phyloP scores from a whole-genome alignment of 2,888 invertebrate species.

The Eupelmus urozonus region DNA sequence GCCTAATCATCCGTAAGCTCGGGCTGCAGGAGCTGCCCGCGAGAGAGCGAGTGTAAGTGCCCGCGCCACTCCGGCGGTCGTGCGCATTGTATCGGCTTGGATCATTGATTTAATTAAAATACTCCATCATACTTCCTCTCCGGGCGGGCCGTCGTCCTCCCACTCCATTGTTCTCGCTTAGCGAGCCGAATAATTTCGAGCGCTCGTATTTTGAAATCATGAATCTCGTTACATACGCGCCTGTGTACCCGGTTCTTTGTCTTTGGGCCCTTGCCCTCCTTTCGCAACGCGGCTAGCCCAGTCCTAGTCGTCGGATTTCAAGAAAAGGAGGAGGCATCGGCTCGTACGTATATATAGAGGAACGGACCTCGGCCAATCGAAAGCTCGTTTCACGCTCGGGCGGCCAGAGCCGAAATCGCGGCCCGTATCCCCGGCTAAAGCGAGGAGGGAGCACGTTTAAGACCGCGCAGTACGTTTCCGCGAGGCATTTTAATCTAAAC shows the following conservation, averaged over 20 bases:
- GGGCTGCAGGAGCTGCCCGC: not conserved
- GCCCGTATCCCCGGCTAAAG: not conserved
- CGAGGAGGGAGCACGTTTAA: conserved; percentile 6
- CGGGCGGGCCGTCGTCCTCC: not conserved
- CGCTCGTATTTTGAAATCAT: conserved; percentile 43
- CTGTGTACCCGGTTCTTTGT: not conserved
- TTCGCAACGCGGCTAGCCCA: conserved; percentile 6
- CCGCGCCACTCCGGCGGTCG: not conserved
- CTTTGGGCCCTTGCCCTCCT: not conserved
- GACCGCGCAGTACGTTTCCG: conserved; percentile 57
- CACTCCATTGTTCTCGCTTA: conserved; percentile 26
- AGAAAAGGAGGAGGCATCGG: conserved; percentile 15
- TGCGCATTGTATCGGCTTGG: conserved; percentile 16
- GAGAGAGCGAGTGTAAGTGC: no score
- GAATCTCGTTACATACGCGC: conserved; percentile 33
- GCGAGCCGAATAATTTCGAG: conserved; percentile 33
- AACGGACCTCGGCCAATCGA: conserved; percentile 57
- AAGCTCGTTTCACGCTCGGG: conserved; percentile 66
- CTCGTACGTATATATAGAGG: conserved; percentile 10
- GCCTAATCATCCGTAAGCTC: conserved; percentile 36
- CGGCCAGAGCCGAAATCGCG: conserved; percentile 32
- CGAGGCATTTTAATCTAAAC: conserved; percentile 62
- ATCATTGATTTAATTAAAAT: conserved; percentile 54
- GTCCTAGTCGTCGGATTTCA: conserved; percentile 13
- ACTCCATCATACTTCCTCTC: conserved; percentile 45